Percentiles rank a stretch among this genome's conserved stretches.
Evolutionary conservation across 2,888 invertebrate species (phyloP).

Genomic region (Phyllotreta striolata): DNA sequence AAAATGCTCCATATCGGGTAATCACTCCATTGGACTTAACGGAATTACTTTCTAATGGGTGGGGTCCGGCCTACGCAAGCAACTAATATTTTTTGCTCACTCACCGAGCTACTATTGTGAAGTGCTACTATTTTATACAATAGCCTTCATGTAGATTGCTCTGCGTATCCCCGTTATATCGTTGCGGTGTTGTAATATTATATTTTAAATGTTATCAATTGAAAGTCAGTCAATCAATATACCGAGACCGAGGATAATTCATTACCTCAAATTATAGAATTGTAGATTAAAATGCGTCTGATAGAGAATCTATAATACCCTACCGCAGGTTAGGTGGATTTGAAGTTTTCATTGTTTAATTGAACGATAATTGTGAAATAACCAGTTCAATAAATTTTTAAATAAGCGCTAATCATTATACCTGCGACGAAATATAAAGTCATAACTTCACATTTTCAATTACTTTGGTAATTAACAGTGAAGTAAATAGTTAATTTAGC

Average conservation of each 20-base stretch:
- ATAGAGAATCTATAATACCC: no score
- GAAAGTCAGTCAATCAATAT: slow-evolving; percentile 36
- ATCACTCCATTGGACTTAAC: slow-evolving; percentile 49
- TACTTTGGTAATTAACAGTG: no score
- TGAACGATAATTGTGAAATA: no score
- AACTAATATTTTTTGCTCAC: slow-evolving; percentile 51
- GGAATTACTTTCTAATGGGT: slow-evolving; percentile 56
- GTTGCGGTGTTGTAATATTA: slow-evolving; percentile 40
- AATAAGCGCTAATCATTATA: no score
- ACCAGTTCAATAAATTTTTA: no score
- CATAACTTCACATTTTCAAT: no score
- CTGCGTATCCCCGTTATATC: slow-evolving; percentile 44
- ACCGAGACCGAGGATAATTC: slow-evolving; percentile 12
- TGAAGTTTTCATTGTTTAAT: no score
- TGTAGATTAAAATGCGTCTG: background rate
- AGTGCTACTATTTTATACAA: slow-evolving; percentile 53
- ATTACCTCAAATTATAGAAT: slow-evolving; percentile 13
- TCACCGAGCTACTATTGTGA: slow-evolving; percentile 48
- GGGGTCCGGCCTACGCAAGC: slow-evolving; percentile 56
- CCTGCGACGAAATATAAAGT: no score
- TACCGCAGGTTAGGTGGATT: no score
- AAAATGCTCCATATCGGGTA: slow-evolving; percentile 36
- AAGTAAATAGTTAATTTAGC: no score
- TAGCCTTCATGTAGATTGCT: slow-evolving; percentile 49
- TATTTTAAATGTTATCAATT: slow-evolving; percentile 41